Evolutionary conservation across 2,797 vertebrate species (phyloP).

Genomic region (Ficedula albicollis): DNA sequence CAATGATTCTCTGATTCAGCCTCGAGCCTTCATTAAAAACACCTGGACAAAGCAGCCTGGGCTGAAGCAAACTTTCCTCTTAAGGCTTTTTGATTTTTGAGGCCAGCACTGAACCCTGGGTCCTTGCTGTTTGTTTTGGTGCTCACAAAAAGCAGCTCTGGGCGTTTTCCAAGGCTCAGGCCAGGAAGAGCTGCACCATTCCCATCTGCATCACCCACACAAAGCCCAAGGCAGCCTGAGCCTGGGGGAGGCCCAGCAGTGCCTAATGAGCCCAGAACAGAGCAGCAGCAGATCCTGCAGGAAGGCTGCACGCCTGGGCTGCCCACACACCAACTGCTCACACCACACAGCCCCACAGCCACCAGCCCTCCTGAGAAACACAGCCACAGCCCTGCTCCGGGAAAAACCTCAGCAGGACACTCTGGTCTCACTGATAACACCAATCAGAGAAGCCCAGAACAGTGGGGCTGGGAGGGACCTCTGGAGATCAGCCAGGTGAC

Average conservation of each 20-base stretch:
- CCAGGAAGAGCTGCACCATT: neutral
- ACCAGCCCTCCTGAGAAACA: neutral
- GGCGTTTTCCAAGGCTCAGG: neutral
- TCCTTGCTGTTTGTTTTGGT: neutral
- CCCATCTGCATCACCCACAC: neutral
- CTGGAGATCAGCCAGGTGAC: neutral
- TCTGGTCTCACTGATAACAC: rapidly evolving
- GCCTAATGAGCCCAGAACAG: neutral
- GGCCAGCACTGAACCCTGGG: neutral
- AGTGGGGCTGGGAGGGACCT: neutral
- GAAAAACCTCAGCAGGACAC: rapidly evolving
- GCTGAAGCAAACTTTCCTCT: neutral
- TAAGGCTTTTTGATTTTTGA: neutral
- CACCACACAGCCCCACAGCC: neutral
- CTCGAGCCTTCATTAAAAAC: neutral
- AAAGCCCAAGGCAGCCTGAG: neutral
- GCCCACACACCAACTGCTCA: constrained; percentile 50
- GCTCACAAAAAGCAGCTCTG: neutral
- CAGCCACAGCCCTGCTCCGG: neutral
- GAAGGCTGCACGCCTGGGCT: neutral
- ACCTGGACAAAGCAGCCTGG: neutral
- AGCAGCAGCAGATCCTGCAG: neutral
- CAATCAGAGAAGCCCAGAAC: neutral
- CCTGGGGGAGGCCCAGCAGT: neutral
- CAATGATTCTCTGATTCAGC: neutral